Evolutionary conservation across 2,797 vertebrate species (phyloP).

Genomic region (Artibeus jamaicensis): DNA sequence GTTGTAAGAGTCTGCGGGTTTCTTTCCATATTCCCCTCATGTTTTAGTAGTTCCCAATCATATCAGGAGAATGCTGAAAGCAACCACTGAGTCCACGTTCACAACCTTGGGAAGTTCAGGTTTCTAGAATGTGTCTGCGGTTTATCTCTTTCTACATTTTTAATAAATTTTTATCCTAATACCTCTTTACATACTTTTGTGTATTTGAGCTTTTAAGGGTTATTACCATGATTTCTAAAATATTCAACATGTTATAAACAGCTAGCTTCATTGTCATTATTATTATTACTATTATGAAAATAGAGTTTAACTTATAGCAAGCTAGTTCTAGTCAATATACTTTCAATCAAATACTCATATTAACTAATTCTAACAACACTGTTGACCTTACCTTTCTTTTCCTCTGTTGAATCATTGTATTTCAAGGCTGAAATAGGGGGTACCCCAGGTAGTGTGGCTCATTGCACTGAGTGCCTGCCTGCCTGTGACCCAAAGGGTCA

Average conservation of each 20-base stretch:
- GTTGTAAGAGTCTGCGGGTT: background rate
- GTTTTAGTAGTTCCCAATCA: background rate
- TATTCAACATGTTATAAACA: background rate
- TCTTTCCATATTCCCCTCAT: background rate
- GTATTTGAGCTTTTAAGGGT: background rate
- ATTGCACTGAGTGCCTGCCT: too few relatives aligned
- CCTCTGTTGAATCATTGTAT: background rate
- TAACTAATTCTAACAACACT: background rate
- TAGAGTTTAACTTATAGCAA: background rate
- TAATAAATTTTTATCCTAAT: background rate
- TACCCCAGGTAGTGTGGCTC: too few relatives aligned
- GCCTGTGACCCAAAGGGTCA: too few relatives aligned
- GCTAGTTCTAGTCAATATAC: background rate
- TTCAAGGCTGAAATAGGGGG: background rate
- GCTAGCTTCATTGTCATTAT: background rate
- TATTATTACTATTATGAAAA: background rate
- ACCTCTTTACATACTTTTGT: background rate
- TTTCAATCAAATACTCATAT: background rate
- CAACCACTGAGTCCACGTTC: background rate
- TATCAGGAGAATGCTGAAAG: background rate
- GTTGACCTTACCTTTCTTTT: conserved; percentile 12
- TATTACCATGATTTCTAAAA: background rate
- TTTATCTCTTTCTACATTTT: background rate
- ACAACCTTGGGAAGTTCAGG: background rate
- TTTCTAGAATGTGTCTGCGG: background rate